A percentile compares a stretch with the other conserved stretches of the same genome.
phyloP scores from a whole-genome alignment of 2,888 invertebrate genomes.

The Aphrophora alni region DNA sequence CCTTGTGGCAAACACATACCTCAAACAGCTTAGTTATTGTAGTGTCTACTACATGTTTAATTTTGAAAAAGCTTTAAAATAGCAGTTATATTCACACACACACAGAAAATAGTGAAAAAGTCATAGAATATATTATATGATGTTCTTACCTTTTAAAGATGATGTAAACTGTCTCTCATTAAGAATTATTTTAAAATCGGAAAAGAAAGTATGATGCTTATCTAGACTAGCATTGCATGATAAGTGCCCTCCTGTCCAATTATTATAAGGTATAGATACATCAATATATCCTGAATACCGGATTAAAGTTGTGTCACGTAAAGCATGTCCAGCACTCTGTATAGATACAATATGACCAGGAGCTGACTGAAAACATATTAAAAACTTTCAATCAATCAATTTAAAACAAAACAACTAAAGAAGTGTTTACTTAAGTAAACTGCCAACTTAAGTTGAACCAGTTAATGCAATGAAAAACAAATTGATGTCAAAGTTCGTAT shows the following conservation, averaged over 20 bases:
- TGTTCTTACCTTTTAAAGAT: constrained; percentile 46
- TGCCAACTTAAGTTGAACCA: no score
- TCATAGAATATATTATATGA: not conserved
- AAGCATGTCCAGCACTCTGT: constrained; percentile 9
- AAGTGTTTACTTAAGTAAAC: no score
- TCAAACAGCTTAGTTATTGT: no score
- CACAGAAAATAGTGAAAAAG: no score
- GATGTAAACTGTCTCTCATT: constrained; percentile 30
- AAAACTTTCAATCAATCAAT: no score
- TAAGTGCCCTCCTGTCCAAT: constrained; percentile 21
- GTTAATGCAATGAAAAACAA: no score
- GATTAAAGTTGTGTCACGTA: not conserved
- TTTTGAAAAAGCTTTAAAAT: no score
- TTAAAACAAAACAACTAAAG: no score
- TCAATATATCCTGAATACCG: constrained; percentile 13
- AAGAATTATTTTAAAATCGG: constrained; percentile 10
- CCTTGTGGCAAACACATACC: no score
- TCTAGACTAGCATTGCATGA: constrained; percentile 22
- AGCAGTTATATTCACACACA: no score
- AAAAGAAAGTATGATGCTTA: not conserved
- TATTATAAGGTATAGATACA: constrained; percentile 16
- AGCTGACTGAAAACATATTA: constrained; percentile 46
- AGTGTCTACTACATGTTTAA: no score
- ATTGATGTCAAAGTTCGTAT: no score
- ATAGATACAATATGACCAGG: constrained; percentile 10